Evolutionary conservation across 2,113 vertebrate species (phyloP).

Genomic region (Phainopepla nitens): DNA sequence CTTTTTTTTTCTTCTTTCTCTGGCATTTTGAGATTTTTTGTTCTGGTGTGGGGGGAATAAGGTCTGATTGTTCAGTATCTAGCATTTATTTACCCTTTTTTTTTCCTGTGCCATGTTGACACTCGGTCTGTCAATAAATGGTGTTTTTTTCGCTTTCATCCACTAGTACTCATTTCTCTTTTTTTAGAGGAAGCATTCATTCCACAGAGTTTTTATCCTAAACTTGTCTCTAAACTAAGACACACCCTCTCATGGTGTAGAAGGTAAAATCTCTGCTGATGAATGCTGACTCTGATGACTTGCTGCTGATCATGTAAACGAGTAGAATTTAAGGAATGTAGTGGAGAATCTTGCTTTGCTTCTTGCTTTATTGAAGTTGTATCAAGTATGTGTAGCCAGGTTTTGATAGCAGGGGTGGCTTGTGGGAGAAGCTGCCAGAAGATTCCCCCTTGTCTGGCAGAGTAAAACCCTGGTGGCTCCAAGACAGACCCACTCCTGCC

Average conservation of each 20-base stretch:
- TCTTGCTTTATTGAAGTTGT: background rate
- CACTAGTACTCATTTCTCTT: rapidly evolving
- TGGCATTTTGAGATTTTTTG: background rate
- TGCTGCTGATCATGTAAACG: background rate
- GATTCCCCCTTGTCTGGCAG: background rate
- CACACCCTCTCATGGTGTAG: background rate
- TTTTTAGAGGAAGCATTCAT: background rate
- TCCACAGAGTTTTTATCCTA: background rate
- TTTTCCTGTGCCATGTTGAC: rapidly evolving
- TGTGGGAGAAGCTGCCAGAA: background rate
- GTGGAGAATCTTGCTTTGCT: background rate
- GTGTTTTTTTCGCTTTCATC: background rate
- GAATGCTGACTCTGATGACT: background rate
- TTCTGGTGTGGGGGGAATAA: rapidly evolving
- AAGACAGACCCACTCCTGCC: no score
- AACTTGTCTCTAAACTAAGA: background rate
- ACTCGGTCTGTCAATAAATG: rapidly evolving
- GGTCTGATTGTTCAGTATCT: background rate
- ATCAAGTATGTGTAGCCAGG: no score
- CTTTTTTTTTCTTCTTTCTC: background rate
- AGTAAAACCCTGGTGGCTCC: no score
- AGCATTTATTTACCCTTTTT: background rate
- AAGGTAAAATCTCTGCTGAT: background rate
- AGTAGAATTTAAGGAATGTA: background rate
- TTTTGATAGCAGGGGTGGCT: no score